Conservation (phyloP, 2,797 vertebrate genomes). For the Poeciliopsis gracilis region DNA sequence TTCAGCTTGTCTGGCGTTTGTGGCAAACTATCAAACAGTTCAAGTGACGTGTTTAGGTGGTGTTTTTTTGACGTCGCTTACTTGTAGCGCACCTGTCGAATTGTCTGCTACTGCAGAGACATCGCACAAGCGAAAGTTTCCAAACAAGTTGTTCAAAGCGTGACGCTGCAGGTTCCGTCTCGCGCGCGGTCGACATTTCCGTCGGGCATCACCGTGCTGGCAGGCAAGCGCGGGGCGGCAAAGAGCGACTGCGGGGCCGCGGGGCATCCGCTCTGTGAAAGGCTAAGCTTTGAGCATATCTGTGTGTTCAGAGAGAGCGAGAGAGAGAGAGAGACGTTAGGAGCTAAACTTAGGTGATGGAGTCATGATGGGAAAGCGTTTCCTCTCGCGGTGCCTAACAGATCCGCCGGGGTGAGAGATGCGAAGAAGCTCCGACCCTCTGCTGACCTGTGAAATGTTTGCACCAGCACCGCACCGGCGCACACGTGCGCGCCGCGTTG, state of each 20-base stretch:
- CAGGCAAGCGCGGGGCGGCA: constrained; percentile 34
- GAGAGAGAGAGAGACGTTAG: constrained; percentile 11
- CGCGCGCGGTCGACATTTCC: constrained; percentile 79
- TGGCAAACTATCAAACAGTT: too few relatives aligned
- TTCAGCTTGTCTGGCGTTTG: not conserved
- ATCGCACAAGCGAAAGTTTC: constrained; percentile 15
- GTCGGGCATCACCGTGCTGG: constrained; percentile 77
- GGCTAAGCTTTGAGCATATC: not conserved
- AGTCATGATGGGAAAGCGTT: constrained; percentile 28
- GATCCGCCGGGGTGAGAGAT: constrained; percentile 38
- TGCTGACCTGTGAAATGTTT: constrained; percentile 38
- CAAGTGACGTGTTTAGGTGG: not conserved
- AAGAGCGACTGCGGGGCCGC: constrained; percentile 2
- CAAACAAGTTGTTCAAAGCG: constrained; percentile 17
- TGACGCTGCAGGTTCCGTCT: constrained; percentile 68
- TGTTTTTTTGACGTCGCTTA: not conserved
- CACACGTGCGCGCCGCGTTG: not conserved
- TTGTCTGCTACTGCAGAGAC: not conserved
- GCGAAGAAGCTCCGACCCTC: constrained; percentile 46
- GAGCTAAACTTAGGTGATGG: constrained; percentile 46
- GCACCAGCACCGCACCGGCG: constrained; percentile 13
- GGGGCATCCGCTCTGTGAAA: constrained; percentile 9
- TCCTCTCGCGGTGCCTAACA: constrained; percentile 18
- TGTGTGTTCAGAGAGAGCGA: constrained; percentile 12
- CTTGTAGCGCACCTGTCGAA: not conserved